Base-by-base conservation (phyloP, 2,888 invertebrate species). In the Dolomedes plantarius region DNA sequence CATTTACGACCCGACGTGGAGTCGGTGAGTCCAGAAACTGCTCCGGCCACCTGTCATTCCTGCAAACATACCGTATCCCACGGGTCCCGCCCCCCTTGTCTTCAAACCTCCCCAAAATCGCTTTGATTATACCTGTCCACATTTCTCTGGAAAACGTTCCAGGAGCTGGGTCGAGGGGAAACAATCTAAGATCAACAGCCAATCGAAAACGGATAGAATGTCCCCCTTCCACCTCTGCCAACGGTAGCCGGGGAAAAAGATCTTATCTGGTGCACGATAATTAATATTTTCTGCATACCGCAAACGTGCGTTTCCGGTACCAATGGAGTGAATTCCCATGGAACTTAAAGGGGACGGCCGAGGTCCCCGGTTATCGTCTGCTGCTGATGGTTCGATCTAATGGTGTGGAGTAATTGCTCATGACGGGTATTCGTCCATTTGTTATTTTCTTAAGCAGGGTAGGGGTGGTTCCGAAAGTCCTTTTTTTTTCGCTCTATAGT, bases 361-460 rank as follows among this genome's bases (percentile, higher is more conserved):
- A 46, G 9, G 46, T 5, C 16, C 46, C 16, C 46, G 46, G 46
- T 46, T 46, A 46, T 46, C 46, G 46, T 46, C 46, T 46, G 46
- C 16, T 46, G 46, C 46, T 46, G 46, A 46, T 16, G 46, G 46
- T 46, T 46, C 46, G 46, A 46, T 46, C 46, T 46, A 46, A 46
- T 46, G 16, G 46, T 46, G 46, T 9, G 46, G 46, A 46, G 46
- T 46, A 46, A 46, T 46, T 46, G 46, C 46, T 46, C 46, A 46
- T 16, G 46, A 46, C 46, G 9, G 46, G 16, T 46, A 16, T 16
- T 46, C 11, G 16, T 7, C 46, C 46, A 46, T 46, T 46, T 46
- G 46, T 46, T 16, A 46, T 46, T 46, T 36, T 46, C 46, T 46
- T 46, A 46, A 46, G 36, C 11, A 36, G 36, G 36, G 36, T 11